A percentile compares a stretch with the other conserved stretches of the same genome.
Conservation (phyloP, 2,797 vertebrate species). For the Onychomys torridus region DNA sequence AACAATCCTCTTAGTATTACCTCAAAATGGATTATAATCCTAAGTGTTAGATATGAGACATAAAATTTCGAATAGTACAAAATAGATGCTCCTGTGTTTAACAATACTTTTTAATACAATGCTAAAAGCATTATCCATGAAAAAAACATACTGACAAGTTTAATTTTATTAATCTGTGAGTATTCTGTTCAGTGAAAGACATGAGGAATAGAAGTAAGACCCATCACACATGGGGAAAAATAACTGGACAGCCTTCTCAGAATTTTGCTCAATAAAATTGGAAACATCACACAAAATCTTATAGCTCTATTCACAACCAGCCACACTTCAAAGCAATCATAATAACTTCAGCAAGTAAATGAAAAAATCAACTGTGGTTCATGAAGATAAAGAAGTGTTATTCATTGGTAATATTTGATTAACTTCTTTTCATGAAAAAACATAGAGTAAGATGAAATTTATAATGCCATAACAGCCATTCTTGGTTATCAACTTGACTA, state of each 20-base stretch:
- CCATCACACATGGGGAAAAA: background rate
- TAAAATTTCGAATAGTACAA: background rate
- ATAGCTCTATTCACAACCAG: background rate
- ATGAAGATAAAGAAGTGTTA: background rate
- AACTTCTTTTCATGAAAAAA: slow-evolving; percentile 11
- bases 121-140: background rate
- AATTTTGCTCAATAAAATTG: background rate
- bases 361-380: background rate
- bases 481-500: background rate
- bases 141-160: background rate
- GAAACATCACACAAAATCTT: slow-evolving; percentile 24
- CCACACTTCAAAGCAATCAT: slow-evolving; percentile 22
- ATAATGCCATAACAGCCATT: background rate
- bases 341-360: background rate
- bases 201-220: background rate
- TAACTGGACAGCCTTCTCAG: background rate
- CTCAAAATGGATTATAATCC: background rate
- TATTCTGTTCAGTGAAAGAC: background rate
- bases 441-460: background rate
- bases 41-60: background rate
- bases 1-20: background rate
- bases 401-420: background rate
- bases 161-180: background rate
- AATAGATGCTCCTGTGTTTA: background rate
- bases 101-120: background rate